Evolutionary conservation across 2,113 vertebrate genomes (phyloP).

Genomic region (Xiphias gladius): DNA sequence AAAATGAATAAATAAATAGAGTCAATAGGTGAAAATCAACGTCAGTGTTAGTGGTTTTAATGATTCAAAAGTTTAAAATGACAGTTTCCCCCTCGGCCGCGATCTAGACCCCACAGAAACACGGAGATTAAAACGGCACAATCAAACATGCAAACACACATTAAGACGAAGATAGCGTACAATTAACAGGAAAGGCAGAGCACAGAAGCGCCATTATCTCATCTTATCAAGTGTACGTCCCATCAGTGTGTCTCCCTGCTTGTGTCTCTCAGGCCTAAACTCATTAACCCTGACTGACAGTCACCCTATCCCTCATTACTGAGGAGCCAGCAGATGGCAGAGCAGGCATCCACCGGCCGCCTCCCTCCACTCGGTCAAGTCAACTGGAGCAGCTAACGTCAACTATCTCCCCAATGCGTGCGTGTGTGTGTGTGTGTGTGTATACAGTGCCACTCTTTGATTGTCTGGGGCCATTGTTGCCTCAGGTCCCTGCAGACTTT

Average conservation of each 20-base stretch:
- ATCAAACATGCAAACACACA: constrained; percentile 38
- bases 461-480: constrained; percentile 72
- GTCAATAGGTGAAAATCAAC: not conserved
- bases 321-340: constrained; percentile 36
- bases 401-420: not conserved
- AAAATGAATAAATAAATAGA: too few species aligned
- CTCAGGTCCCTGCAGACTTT: constrained; percentile 50
- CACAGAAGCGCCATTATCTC: constrained; percentile 60
- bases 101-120: not conserved
- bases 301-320: constrained; percentile 38
- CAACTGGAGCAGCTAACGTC: constrained; percentile 22
- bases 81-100: not conserved
- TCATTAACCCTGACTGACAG: constrained; percentile 60
- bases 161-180: not conserved
- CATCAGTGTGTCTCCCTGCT: constrained; percentile 8
- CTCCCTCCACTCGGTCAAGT: constrained; percentile 6
- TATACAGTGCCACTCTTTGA: constrained; percentile 60
- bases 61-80: not conserved
- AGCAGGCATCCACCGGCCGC: not conserved
- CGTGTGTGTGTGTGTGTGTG: constrained; percentile 39
- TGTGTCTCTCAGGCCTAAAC: constrained; percentile 30
- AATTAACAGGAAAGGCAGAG: constrained; percentile 54
- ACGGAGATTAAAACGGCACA: constrained; percentile 18
- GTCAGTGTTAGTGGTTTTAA: rapidly evolving
- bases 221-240: constrained; percentile 35